Percentiles rank a stretch among this genome's conserved stretches.
These are phyloP conservation scores for Botrylloides violaceus DNA, from an alignment of 23 tunicate genomes.

Conservation along the genomic window DNA sequence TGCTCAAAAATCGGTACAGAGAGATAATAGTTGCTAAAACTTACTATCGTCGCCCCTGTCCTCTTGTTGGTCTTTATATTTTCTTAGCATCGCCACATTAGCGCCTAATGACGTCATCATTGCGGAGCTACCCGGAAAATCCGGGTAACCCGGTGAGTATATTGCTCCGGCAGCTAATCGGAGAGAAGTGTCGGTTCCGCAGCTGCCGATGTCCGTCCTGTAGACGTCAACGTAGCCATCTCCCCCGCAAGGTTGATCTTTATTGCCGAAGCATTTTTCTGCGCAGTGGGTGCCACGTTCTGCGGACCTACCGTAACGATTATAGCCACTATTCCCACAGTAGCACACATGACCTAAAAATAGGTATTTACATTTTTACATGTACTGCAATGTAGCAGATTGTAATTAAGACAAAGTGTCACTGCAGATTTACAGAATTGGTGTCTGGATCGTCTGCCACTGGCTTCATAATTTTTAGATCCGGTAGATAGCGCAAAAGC, in stretches of 20 bases:
- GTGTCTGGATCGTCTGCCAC: too few relatives aligned
- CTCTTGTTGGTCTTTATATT: neutral
- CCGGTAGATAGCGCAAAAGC: too few relatives aligned
- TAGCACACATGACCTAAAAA: constrained; percentile 24
- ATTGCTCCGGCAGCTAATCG: constrained; percentile 1
- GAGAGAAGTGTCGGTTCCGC: constrained; percentile 10
- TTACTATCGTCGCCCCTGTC: neutral
- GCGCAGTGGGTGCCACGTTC: constrained; percentile 16
- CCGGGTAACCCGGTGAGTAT: constrained; percentile 26
- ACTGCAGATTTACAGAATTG: too few relatives aligned
- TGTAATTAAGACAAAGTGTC: neutral
- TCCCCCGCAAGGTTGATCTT: constrained; percentile 24
- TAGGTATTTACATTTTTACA: neutral
- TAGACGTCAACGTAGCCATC: constrained; percentile 25
- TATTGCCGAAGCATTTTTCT: constrained; percentile 21
- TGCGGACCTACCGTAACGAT: constrained; percentile 13
- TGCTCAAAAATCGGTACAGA: too few relatives aligned
- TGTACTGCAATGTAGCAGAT: neutral
- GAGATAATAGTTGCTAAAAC: too few relatives aligned
- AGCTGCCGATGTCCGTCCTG: constrained; percentile 5
- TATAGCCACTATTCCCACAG: constrained; percentile 20
- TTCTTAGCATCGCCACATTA: constrained; percentile 3
- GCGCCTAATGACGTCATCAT: constrained; percentile 10
- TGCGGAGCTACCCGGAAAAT: neutral
- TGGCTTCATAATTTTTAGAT: too few relatives aligned